Evolutionary conservation across 2,797 vertebrate genomes (phyloP), one percentile per base, ranked within the genome.

Genomic region (Gadopsis bispinosus): DNA sequence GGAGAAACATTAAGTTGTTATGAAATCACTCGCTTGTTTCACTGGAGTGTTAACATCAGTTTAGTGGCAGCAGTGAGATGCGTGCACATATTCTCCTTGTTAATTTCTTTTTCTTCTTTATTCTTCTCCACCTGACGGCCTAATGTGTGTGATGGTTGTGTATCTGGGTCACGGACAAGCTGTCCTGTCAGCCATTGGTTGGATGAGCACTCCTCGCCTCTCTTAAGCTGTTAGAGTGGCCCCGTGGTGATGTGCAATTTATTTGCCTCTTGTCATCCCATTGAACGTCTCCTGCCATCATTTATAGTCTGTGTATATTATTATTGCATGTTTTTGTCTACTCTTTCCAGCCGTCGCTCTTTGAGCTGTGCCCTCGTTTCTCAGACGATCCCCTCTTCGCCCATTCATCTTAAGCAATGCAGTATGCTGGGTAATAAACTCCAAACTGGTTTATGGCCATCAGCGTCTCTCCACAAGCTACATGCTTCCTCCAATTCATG

Each of bases 81-180:
- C 61, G 4, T 73, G 37, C 13, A 63, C 63, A 45, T 43, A 35
- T 63, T 69, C 48, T 78, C 4, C 3, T 51, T 77, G 71, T 73
- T 22, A 7, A 9, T 77, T 67, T 0, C 0, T 59, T 47, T 63
- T 81, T 53, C 22, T 51, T 35, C 20, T 72, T 31, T 54, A 12
- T 77, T 73, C 47, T 54, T 67, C 43, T 68, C 58, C 45, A 71
- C 58, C 73, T 77, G 22, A 65, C 47, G 31, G 53, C 77, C 29
- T 55, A 20, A 64, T 74, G 67, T 77, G 61, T 45, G 68, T 62
- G 51, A 33, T 73, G 75, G 58, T 71, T 87, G 80, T 84, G 81
- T 88, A 88, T 93, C 83, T 94, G 84, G 92, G 91, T 94, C 93
- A 90, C 91, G 92, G 87, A 89, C 88, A 86, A 62, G 60, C 62